A percentile compares a stretch with the other conserved stretches of the same genome.
These are phyloP conservation scores for Enteromius anoplus DNA, from an alignment of 2,797 vertebrate genomes.

Conservation along the genomic window DNA sequence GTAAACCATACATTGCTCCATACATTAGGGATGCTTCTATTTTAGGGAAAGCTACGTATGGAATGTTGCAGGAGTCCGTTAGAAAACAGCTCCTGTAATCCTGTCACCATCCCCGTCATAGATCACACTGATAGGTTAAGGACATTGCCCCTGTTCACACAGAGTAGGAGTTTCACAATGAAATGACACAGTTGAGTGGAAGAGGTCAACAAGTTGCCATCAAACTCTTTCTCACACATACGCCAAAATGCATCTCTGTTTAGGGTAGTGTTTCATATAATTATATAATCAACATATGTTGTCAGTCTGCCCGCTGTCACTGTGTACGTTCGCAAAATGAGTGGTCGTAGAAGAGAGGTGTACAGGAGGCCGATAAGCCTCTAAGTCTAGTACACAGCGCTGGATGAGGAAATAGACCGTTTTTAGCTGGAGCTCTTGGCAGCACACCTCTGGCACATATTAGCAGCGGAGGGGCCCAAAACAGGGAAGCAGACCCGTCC, in stretches of 20 bases:
- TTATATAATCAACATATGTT: background rate
- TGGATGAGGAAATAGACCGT: conserved; percentile 58
- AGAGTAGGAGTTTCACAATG: conserved; percentile 29
- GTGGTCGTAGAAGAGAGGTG: conserved; percentile 41
- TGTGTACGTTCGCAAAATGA: background rate
- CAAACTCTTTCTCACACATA: background rate
- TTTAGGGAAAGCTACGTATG: conserved; percentile 34
- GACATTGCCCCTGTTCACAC: conserved; percentile 34
- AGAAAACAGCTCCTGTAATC: conserved; percentile 30
- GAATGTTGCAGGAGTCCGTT: conserved; percentile 41
- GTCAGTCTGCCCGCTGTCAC: background rate
- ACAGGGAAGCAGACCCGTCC: conserved; percentile 60
- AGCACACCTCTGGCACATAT: conserved; percentile 74
- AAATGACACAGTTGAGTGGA: conserved; percentile 15
- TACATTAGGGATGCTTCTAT: conserved; percentile 33
- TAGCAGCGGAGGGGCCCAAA: conserved; percentile 69
- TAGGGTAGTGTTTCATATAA: background rate
- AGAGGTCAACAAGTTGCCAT: conserved; percentile 39
- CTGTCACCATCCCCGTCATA: conserved; percentile 39
- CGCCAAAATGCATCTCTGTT: background rate
- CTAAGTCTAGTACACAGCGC: conserved; percentile 28
- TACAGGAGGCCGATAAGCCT: conserved; percentile 25
- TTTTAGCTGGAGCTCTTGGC: conserved; percentile 64
- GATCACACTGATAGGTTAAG: conserved; percentile 48
- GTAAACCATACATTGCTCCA: conserved; percentile 1